Percentiles rank a stretch among this genome's conserved stretches.
These are phyloP conservation scores for Corapipo altera DNA, from an alignment of 2,113 vertebrate species.

Conservation along the genomic window DNA sequence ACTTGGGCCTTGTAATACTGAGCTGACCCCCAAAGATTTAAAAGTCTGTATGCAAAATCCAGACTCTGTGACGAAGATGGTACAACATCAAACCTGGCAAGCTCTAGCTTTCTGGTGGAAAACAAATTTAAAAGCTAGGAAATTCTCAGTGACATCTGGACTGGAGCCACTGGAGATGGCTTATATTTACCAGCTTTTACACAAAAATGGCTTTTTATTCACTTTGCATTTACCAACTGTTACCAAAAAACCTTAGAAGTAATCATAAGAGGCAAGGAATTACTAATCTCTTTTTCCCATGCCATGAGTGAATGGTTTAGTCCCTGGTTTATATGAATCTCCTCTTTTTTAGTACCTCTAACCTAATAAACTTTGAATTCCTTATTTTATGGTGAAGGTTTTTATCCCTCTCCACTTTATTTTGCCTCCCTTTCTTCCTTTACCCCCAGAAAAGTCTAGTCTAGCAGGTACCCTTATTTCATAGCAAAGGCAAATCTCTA, in stretches of 20 bases:
- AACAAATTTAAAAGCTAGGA: neutral
- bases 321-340: neutral
- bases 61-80: neutral
- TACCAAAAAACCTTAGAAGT: neutral
- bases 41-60: neutral
- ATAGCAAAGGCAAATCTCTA: neutral
- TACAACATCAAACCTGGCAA: neutral
- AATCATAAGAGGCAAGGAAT: neutral
- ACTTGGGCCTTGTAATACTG: neutral
- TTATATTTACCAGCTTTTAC: neutral
- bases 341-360: neutral
- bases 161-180: neutral
- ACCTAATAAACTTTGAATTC: neutral
- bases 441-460: neutral
- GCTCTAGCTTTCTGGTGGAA: neutral
- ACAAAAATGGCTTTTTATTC: neutral
- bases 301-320: neutral
- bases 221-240: neutral
- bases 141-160: neutral
- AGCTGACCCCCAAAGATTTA: neutral
- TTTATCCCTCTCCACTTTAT: neutral
- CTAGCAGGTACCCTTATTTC: neutral
- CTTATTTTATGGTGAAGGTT: neutral
- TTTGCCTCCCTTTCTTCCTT: neutral
- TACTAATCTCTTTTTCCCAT: neutral